A percentile compares a stretch with the other conserved stretches of the same genome.
These are phyloP conservation scores for Brachirus orientalis DNA, from an alignment of 2,113 vertebrate genomes.

Conservation along the genomic window DNA sequence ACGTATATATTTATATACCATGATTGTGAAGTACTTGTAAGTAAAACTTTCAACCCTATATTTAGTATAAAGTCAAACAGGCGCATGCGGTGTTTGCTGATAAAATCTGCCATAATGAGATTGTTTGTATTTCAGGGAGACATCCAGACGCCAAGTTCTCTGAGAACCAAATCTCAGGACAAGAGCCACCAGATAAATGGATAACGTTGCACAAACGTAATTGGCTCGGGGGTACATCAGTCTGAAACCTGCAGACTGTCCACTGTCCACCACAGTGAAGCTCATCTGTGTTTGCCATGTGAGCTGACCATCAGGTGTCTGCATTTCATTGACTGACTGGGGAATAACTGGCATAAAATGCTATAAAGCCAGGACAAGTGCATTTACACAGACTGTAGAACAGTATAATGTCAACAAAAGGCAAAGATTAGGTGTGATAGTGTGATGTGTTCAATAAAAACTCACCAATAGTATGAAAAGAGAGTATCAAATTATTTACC, in stretches of 20 bases:
- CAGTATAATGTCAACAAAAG: constrained; percentile 42
- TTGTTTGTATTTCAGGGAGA: constrained; percentile 67
- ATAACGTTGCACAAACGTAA: constrained; percentile 36
- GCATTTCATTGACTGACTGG: constrained; percentile 37
- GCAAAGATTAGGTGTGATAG: constrained; percentile 13
- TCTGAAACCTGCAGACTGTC: constrained; percentile 53
- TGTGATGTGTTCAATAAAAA: constrained; percentile 33
- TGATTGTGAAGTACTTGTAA: too few species aligned
- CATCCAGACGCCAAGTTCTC: constrained; percentile 63
- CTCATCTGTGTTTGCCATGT: constrained; percentile 30
- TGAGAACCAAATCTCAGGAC: constrained; percentile 44
- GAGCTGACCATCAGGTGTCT: constrained; percentile 9
- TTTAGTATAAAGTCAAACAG: constrained; percentile 1
- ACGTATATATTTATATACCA: too few species aligned
- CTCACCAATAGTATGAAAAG: constrained; percentile 5
- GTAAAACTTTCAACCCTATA: not conserved
- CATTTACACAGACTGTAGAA: constrained; percentile 29
- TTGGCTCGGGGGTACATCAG: constrained; percentile 13
- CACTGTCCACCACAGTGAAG: constrained; percentile 36
- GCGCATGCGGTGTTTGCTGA: constrained; percentile 30
- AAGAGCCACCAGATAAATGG: constrained; percentile 26
- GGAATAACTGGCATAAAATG: constrained; percentile 57
- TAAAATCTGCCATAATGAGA: constrained; percentile 52
- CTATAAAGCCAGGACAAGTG: constrained; percentile 47
- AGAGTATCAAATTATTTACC: not conserved